Evolutionary conservation across 1,140 invertebrate genomes (phyloP).

Genomic region (Agrilus planipennis): DNA sequence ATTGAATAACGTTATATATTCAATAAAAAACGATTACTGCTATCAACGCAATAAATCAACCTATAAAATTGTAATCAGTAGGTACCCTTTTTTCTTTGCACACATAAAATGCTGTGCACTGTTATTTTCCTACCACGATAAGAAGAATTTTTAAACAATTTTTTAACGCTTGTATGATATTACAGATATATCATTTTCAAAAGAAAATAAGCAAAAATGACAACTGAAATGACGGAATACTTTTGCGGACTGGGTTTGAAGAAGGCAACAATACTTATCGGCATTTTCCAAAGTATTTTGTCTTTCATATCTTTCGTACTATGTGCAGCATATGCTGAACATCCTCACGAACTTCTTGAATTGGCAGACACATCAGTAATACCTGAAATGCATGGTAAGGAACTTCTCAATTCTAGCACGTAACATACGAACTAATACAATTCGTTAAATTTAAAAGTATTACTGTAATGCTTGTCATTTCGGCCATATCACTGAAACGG

Average conservation of each 20-base stretch:
- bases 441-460: background rate
- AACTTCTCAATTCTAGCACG: background rate
- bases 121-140: too few species aligned
- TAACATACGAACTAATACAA: too few species aligned
- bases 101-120: too few species aligned
- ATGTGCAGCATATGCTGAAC: slow-evolving; percentile 26
- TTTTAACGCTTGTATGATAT: too few species aligned
- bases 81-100: too few species aligned
- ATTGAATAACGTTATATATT: too few species aligned
- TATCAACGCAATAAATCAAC: too few species aligned
- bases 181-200: too few species aligned
- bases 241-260: slow-evolving; percentile 25
- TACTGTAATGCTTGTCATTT: background rate
- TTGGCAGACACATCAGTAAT: slow-evolving; percentile 25
- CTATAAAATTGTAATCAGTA: too few species aligned
- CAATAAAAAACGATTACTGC: too few species aligned
- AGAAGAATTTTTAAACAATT: too few species aligned
- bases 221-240: background rate
- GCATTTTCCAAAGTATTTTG: slow-evolving; percentile 25
- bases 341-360: slow-evolving; percentile 28
- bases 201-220: slow-evolving; percentile 3
- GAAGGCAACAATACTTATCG: slow-evolving; percentile 28
- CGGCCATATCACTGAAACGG: background rate
- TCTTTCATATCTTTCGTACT: slow-evolving; percentile 27
- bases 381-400: slow-evolving; percentile 21